Conservation (phyloP, 2,113 vertebrate genomes). For the Anarrhichthys ocellatus region DNA sequence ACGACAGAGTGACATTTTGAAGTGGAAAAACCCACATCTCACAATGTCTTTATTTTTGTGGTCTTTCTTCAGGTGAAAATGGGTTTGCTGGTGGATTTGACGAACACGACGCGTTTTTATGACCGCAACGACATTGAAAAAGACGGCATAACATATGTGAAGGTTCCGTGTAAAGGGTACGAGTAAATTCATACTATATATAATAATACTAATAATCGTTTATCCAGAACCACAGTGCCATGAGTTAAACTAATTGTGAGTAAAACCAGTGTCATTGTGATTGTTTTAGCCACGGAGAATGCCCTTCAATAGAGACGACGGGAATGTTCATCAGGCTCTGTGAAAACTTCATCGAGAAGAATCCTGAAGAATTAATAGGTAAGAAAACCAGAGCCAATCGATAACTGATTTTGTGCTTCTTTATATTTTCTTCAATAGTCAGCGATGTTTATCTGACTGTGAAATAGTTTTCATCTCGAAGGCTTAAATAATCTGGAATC, state of each 20-base stretch:
- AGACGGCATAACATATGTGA: conserved; percentile 94
- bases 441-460: not conserved
- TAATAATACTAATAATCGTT: not conserved
- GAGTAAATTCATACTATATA: conserved; percentile 33
- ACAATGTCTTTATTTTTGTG: not conserved
- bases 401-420: not conserved
- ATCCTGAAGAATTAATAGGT: conserved; percentile 95
- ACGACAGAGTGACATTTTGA: not conserved
- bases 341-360: conserved; percentile 93
- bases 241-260: not conserved
- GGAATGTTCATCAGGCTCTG: conserved; percentile 92
- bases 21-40: not conserved
- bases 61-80: conserved; percentile 91
- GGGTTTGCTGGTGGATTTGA: conserved; percentile 95
- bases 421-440: not conserved
- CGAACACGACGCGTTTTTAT: conserved; percentile 97
- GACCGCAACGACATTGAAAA: conserved; percentile 95
- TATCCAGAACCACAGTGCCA: not conserved
- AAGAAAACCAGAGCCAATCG: conserved; percentile 16
- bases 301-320: conserved; percentile 91
- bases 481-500: not conserved
- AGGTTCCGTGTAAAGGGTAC: conserved; percentile 97
- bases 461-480: not conserved
- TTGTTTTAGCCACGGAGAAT: conserved; percentile 90
- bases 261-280: not conserved